Conservation (phyloP, 2,797 vertebrate species). For the Thamnophis elegans region DNA sequence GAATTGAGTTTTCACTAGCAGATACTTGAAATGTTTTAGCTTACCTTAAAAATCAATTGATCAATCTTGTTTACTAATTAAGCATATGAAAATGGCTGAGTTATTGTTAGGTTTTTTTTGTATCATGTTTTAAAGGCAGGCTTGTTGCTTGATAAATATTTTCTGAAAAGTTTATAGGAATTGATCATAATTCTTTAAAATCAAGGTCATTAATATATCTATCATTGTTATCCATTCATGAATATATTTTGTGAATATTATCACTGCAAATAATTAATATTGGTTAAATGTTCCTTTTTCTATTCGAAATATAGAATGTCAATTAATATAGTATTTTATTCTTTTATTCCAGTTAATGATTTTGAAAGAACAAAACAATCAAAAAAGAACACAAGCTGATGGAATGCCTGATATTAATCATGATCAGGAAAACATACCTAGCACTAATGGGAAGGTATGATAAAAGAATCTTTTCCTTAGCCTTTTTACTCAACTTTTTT, state of each 20-base stretch:
- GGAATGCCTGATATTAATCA: conserved; percentile 83
- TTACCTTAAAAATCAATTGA: neutral
- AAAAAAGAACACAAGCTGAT: conserved; percentile 85
- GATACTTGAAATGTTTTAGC: neutral
- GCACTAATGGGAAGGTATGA: conserved; percentile 90
- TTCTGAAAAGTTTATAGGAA: neutral
- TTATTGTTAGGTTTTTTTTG: neutral
- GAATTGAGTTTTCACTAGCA: neutral
- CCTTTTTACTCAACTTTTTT: neutral
- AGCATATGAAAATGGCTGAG: neutral
- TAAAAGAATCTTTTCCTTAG: neutral
- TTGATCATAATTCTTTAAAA: neutral
- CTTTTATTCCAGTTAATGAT: conserved; percentile 80
- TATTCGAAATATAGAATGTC: conserved; percentile 6
- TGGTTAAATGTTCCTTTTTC: neutral
- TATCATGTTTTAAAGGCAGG: neutral
- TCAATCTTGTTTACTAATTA: neutral
- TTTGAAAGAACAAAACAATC: conserved; percentile 89
- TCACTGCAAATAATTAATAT: neutral
- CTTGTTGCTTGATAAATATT: neutral
- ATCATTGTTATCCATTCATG: neutral
- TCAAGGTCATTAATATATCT: neutral
- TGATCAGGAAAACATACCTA: conserved; percentile 80
- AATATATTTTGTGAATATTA: neutral
- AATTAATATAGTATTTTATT: conserved; percentile 1